Base-by-base conservation (phyloP, 2,888 invertebrate species). In the Drosophila emarginata region DNA sequence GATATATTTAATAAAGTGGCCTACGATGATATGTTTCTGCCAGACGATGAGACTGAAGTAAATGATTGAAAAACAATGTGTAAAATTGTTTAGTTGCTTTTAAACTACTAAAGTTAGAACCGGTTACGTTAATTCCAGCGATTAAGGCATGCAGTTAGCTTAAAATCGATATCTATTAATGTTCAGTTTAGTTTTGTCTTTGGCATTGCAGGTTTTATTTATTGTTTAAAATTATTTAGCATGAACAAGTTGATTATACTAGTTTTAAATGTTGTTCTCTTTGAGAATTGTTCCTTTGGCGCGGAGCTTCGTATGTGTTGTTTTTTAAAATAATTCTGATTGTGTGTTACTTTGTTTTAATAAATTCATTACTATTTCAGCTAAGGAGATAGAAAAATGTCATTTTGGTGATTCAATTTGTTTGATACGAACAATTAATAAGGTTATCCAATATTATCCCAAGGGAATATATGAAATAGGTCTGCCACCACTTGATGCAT, bases 11-110 rank as follows among this genome's bases (percentile, higher is more conserved):
- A 67, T 9, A 61, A 21, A 4, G 40, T 74, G 9, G 50, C 81
- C 2, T 81, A 85, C 37, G 86, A 86, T 37, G 80, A 83, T 5
- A 51, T 86, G 70, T 80, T 81, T 61, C 40, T 85, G 0, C n/a
- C 67, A 6, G 50, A 67, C 32, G 37, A 39, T 15, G 65, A 67
- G 39, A 65, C 57, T 53, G 28, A 60, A 52, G 52, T 40, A 40
- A 62, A 65, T 51, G 39, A 40, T 64, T 67, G 45, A 60, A 15
- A 4, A 45, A 53, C n/a, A n/a, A 36, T 28, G 11, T 15, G 32
- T 12, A 6, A 26, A 51, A 12, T 37, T 45, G 18, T 51, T 68
- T 69, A 52, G 57, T 58, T 70, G 26, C 7, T 53, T 26, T 7
- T 36, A 50, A 69, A 69, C 64, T 71, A 69, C 71, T 65, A 40